Conservation (phyloP, 2,888 invertebrate species). For the Campoplex capitator region DNA sequence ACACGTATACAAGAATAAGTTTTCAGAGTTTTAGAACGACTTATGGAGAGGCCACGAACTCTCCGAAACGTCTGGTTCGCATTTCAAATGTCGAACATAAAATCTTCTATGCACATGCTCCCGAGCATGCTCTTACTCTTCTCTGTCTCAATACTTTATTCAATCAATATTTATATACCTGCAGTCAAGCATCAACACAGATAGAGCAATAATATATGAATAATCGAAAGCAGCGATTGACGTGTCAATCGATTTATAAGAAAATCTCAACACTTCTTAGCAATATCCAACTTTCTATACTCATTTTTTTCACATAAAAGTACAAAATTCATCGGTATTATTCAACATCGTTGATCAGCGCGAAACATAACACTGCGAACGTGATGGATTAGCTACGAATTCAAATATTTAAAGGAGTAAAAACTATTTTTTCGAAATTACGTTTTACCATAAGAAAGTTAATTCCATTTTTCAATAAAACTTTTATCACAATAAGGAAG, state of each 20-base stretch:
- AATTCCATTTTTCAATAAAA: neutral
- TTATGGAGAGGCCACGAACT: constrained; percentile 17
- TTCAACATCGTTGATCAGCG: no score
- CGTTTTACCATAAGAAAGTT: neutral
- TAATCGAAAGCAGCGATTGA: neutral
- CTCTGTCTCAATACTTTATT: neutral
- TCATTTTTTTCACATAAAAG: no score
- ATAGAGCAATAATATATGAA: neutral
- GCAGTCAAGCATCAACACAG: neutral
- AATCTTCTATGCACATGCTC: neutral
- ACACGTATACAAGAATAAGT: constrained; percentile 1
- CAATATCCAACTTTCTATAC: neutral
- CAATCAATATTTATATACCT: neutral
- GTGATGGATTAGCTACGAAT: neutral
- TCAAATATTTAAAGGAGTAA: neutral
- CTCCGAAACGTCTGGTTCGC: neutral
- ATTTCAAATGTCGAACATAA: neutral
- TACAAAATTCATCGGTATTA: no score
- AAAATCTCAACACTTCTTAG: neutral
- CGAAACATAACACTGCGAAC: no score
- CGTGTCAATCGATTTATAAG: neutral
- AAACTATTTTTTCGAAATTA: neutral
- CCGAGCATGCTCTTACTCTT: neutral
- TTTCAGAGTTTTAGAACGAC: constrained; percentile 29
- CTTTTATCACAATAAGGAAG: neutral